Base-by-base conservation (phyloP, 2,113 vertebrate species). In the Microtus pennsylvanicus region DNA sequence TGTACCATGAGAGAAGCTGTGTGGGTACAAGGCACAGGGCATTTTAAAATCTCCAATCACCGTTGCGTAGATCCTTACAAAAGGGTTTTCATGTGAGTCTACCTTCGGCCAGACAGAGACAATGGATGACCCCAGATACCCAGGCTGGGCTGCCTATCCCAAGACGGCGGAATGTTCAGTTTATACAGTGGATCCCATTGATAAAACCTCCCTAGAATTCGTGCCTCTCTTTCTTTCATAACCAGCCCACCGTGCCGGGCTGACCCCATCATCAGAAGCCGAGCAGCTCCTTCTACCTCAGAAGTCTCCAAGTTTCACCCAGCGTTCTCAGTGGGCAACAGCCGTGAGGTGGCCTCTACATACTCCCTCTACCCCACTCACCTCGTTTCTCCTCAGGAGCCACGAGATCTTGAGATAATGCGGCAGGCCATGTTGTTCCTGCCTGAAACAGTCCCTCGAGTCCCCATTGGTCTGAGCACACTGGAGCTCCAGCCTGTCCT, bases 91-190 rank as follows among this genome's bases (percentile, higher is more conserved):
- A 17, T 11, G 1, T 13, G 52, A 19, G 33, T 5, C 3, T 22
- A 1, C 22, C 28, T 4, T 5, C 6, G n/a, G 6, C 19, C 28
- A 10, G 8, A 70, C n/a, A 17, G 55, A 52, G 42, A 26, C 8
- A 26, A 24, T 22, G 4, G n/a, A 30, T 35, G 26, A 69, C 26
- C 55, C 21, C 74, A 77, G 28, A 38, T 8, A 67, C 33, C 38
- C n/a, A 17, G 67, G 0, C 9, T 24, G 30, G 21, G 30, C 28
- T 72, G 21, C 65, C n/a, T 26, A 30, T n/a, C 65, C 16, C 4
- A 2, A 55, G 30, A 8, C 38, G 13, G 9, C 0, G 12, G 45
- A 28, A 16, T 1, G 2, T 33, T 11, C 17, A 8, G 2, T 24
- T 30, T 10, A 42, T 26, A 3, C n/a, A 16, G 0, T 2, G 33